These are phyloP conservation scores for Tragulus kanchil DNA, from an alignment of 2,113 vertebrate species.

Conservation along the genomic window DNA sequence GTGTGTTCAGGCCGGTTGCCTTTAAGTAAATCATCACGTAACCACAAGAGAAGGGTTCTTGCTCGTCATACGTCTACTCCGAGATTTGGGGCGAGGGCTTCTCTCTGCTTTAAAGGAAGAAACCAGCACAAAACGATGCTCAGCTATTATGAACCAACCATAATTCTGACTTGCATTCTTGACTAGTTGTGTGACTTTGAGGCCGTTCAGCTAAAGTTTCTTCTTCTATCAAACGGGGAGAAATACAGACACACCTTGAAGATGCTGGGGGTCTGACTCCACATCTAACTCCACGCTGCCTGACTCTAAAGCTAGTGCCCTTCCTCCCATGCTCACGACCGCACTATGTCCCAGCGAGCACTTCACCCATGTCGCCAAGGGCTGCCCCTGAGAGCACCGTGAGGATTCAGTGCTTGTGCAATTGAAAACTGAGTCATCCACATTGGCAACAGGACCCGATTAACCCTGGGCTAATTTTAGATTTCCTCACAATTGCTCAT, in stretches of 20 bases:
- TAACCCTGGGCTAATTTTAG: conserved; percentile 79
- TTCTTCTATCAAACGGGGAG: background rate
- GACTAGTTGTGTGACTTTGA: background rate
- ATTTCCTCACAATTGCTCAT: conserved; percentile 75
- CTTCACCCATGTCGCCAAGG: background rate
- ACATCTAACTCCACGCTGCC: too few species aligned
- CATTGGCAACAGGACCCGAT: conserved; percentile 56
- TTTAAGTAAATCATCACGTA: background rate
- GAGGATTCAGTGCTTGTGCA: background rate
- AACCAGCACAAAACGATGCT: background rate
- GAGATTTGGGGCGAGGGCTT: background rate
- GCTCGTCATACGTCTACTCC: fast-evolving
- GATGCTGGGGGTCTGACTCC: background rate
- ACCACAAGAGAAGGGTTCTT: background rate
- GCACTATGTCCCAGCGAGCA: fast-evolving
- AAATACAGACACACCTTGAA: background rate
- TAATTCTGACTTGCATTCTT: background rate
- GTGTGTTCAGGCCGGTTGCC: background rate
- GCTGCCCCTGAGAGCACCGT: fast-evolving
- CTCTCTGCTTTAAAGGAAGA: background rate
- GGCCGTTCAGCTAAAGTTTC: background rate
- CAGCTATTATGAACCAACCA: background rate
- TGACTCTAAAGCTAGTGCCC: fast-evolving
- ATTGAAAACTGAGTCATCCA: conserved; percentile 60
- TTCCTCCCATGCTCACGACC: fast-evolving